These are phyloP conservation scores for Muscidifurax raptorellus DNA, from an alignment of 1,140 invertebrate genomes.

Conservation along the genomic window DNA sequence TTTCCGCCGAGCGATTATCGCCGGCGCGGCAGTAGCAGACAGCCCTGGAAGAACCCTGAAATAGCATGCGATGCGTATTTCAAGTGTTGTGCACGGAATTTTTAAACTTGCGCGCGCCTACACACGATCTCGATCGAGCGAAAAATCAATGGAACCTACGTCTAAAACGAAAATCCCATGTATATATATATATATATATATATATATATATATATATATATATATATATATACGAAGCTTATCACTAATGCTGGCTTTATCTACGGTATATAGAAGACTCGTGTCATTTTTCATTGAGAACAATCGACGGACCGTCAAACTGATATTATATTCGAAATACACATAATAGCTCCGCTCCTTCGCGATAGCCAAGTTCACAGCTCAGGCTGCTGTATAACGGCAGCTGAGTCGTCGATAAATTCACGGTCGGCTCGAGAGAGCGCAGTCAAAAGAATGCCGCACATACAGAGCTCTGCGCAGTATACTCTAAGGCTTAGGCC, in stretches of 20 bases:
- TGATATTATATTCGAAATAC: background rate
- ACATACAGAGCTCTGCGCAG: background rate
- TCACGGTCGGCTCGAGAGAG: background rate
- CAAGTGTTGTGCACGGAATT: too few relatives aligned
- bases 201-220: too few relatives aligned
- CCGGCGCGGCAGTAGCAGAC: slow-evolving; percentile 47
- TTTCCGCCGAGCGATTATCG: slow-evolving; percentile 55
- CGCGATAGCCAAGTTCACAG: background rate
- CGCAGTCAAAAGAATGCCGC: slow-evolving; percentile 21
- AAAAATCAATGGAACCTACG: background rate
- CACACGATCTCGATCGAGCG: too few relatives aligned
- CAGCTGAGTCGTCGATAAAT: slow-evolving; percentile 19
- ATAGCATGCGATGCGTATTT: too few relatives aligned
- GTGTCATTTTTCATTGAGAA: background rate
- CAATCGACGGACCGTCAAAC: background rate
- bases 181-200: too few relatives aligned
- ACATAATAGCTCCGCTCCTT: background rate
- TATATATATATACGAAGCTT: background rate
- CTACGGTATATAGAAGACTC: background rate
- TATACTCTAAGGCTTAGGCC: background rate
- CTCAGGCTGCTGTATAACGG: background rate
- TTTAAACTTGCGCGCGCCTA: background rate
- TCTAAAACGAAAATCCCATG: background rate
- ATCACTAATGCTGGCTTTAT: background rate
- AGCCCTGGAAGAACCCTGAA: background rate